Evolutionary conservation across 1,140 invertebrate genomes (phyloP).

Genomic region (Drosophila rhopaloa): DNA sequence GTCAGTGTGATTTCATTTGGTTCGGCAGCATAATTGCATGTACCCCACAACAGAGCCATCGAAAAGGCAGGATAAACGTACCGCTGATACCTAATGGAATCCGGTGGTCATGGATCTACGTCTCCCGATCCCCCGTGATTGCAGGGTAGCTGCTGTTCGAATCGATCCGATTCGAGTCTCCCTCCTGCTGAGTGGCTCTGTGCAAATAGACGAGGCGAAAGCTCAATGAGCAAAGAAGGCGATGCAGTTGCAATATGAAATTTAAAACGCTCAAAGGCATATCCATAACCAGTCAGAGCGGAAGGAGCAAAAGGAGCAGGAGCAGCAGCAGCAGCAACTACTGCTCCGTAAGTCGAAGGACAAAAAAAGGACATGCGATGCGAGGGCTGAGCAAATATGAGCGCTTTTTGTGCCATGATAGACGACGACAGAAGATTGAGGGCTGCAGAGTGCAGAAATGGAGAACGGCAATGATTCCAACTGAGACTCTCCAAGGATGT

Average conservation of each 20-base stretch:
- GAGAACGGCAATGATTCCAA: conserved; percentile 62
- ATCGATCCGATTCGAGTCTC: conserved; percentile 13
- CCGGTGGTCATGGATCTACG: neutral
- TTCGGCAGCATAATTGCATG: conserved; percentile 76
- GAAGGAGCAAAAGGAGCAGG: neutral
- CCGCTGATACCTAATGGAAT: conserved; percentile 11
- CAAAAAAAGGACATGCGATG: conserved; percentile 78
- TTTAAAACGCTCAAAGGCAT: conserved; percentile 83
- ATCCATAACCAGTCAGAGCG: conserved; percentile 72
- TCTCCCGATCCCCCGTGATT: neutral
- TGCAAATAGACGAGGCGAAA: conserved; percentile 48
- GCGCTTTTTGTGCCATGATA: conserved; percentile 71
- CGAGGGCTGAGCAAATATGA: conserved; percentile 76
- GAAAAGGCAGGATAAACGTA: conserved; percentile 6
- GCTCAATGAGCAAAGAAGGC: conserved; percentile 41
- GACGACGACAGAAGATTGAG: conserved; percentile 60
- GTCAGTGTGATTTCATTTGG: conserved; percentile 66
- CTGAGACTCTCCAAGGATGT: conserved; percentile 17
- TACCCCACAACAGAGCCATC: conserved; percentile 27
- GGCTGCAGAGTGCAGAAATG: conserved; percentile 32
- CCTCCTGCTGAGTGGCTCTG: conserved; percentile 35
- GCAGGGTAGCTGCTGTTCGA: conserved; percentile 18
- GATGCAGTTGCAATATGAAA: conserved; percentile 79
- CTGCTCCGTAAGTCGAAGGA: conserved; percentile 73
- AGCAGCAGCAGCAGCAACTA: conserved; percentile 8